Percentiles rank a stretch among this genome's conserved stretches.
Conservation (phyloP, 2,113 vertebrate genomes). For the Bubo scandiacus region DNA sequence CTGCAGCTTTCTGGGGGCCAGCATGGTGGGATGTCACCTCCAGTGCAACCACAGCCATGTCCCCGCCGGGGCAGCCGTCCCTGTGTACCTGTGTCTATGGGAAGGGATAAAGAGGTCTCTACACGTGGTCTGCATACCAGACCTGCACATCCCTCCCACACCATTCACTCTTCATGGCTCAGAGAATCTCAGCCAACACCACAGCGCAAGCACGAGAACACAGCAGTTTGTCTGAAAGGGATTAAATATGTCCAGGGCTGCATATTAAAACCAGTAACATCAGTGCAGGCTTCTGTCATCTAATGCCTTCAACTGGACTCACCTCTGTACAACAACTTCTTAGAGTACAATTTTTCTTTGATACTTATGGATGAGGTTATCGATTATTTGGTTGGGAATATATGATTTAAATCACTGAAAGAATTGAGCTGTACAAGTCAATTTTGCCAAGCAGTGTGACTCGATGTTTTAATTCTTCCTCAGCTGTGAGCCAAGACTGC, state of each 20-base stretch:
- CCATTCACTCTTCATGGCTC: background rate
- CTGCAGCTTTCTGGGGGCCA: background rate
- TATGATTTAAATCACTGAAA: background rate
- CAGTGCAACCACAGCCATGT: background rate
- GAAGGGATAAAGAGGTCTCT: background rate
- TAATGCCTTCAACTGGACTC: background rate
- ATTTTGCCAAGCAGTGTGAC: background rate
- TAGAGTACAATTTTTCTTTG: background rate
- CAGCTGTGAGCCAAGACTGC: background rate
- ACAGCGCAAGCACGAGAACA: rapidly evolving
- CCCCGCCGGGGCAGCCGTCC: rapidly evolving
- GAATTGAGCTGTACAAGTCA: background rate
- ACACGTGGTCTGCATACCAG: background rate
- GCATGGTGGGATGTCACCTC: background rate
- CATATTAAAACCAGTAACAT: background rate
- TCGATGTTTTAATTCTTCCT: background rate
- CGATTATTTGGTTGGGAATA: background rate
- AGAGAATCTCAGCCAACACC: background rate
- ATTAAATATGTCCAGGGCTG: background rate
- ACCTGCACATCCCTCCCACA: background rate
- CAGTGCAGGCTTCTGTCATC: background rate
- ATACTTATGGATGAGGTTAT: background rate
- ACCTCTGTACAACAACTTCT: background rate
- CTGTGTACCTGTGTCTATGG: rapidly evolving
- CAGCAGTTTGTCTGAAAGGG: background rate